Evolutionary conservation across 2,888 invertebrate genomes (phyloP).

Genomic region (Lydus trimaculatus): DNA sequence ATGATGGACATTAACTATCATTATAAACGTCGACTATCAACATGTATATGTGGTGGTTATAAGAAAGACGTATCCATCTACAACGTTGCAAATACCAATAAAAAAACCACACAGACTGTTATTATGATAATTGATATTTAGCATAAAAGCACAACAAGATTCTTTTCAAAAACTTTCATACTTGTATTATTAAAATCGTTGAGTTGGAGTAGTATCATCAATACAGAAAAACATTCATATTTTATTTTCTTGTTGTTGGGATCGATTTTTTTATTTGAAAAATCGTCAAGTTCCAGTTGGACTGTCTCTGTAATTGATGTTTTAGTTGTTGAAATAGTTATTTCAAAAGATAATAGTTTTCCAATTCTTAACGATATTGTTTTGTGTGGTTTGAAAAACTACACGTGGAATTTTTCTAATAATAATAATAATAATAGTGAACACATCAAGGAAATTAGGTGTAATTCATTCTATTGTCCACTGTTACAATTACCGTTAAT

Average conservation of each 20-base stretch:
- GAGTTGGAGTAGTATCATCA: background rate
- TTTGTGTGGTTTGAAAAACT: background rate
- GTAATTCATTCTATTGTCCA: background rate
- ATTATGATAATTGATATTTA: slow-evolving; percentile 45
- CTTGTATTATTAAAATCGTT: slow-evolving; percentile 3
- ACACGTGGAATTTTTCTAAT: background rate
- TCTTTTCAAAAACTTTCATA: background rate
- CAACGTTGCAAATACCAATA: slow-evolving; percentile 30
- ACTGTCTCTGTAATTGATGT: slow-evolving; percentile 23
- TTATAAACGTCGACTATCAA: slow-evolving; percentile 41
- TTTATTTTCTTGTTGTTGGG: background rate
- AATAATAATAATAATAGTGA: background rate
- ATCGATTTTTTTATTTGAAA: too few relatives aligned
- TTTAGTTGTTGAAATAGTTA: background rate
- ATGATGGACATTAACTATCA: slow-evolving; percentile 49
- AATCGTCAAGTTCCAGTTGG: background rate
- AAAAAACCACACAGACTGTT: slow-evolving; percentile 31
- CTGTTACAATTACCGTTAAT: background rate
- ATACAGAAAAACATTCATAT: background rate
- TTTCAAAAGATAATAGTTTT: background rate
- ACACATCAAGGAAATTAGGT: background rate
- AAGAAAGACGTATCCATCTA: slow-evolving; percentile 36
- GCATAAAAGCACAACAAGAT: slow-evolving; percentile 26
- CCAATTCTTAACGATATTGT: background rate
- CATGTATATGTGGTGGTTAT: slow-evolving; percentile 32